Conservation (phyloP, 2,888 invertebrate genomes). For the Agrochola lota region DNA sequence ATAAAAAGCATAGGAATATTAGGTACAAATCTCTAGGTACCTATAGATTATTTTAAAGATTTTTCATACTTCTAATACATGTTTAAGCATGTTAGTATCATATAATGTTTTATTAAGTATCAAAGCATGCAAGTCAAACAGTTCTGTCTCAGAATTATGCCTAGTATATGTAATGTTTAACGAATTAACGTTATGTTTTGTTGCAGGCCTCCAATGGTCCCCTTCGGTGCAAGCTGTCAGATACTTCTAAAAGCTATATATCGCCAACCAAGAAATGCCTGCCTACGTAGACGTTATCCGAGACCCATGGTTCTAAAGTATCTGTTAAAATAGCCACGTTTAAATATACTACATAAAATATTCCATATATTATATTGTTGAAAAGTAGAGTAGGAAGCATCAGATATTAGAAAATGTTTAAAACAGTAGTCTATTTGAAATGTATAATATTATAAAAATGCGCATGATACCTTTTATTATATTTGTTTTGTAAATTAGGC, state of each 20-base stretch:
- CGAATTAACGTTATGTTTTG: slow-evolving; percentile 39
- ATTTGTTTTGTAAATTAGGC: slow-evolving; percentile 35
- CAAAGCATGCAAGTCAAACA: slow-evolving; percentile 24
- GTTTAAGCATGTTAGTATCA: slow-evolving; percentile 20
- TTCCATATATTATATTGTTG: slow-evolving; percentile 41
- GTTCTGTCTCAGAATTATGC: not conserved
- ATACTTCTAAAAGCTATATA: slow-evolving; percentile 69
- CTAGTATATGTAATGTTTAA: not conserved
- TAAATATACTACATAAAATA: slow-evolving; percentile 49
- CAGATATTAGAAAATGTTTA: slow-evolving; percentile 42
- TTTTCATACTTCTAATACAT: not conserved
- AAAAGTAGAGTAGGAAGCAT: slow-evolving; percentile 45
- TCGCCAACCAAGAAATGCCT: slow-evolving; percentile 62
- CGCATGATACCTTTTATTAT: slow-evolving; percentile 11
- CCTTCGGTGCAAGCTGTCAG: slow-evolving; percentile 72
- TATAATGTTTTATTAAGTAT: slow-evolving; percentile 9
- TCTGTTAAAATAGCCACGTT: slow-evolving; percentile 46
- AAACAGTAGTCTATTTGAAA: slow-evolving; percentile 37
- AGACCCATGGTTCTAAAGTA: slow-evolving; percentile 45
- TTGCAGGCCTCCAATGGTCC: slow-evolving; percentile 78
- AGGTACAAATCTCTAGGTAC: not conserved
- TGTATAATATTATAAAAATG: slow-evolving; percentile 39
- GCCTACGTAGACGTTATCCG: slow-evolving; percentile 45
- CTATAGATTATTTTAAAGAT: not conserved
- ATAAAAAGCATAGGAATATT: too few species aligned